These are phyloP conservation scores for Scaptodrosophila lebanonensis DNA, from an alignment of 1,140 invertebrate genomes.

Conservation along the genomic window DNA sequence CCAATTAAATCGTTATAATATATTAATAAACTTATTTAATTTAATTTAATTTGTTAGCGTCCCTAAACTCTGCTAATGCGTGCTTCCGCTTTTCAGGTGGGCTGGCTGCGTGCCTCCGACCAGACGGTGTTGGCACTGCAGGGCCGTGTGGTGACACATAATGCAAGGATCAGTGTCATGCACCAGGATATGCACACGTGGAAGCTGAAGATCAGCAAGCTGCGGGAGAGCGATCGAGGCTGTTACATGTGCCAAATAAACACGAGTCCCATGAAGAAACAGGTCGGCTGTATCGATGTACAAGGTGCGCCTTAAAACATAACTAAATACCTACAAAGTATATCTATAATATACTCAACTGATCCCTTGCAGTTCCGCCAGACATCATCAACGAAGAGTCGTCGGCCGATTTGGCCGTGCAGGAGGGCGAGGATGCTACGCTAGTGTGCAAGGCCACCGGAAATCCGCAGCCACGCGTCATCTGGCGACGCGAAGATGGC, in stretches of 20 bases:
- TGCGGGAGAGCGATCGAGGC: slow-evolving; percentile 85
- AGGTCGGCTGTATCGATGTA: slow-evolving; percentile 91
- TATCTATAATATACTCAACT: too few relatives aligned
- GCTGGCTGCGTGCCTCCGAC: slow-evolving; percentile 93
- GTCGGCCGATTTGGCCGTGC: slow-evolving; percentile 85
- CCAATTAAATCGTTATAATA: too few relatives aligned
- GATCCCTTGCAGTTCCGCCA: slow-evolving; percentile 82
- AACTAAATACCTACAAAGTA: too few relatives aligned
- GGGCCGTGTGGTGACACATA: slow-evolving; percentile 92
- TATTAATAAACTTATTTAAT: background rate
- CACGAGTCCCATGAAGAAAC: slow-evolving; percentile 91
- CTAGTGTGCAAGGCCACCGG: slow-evolving; percentile 88
- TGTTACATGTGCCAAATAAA: slow-evolving; percentile 94
- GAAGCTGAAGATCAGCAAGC: slow-evolving; percentile 86
- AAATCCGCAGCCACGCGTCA: slow-evolving; percentile 84
- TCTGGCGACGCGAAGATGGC: slow-evolving; percentile 84
- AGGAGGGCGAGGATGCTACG: slow-evolving; percentile 89
- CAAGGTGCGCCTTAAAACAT: too few relatives aligned
- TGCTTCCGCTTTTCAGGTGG: slow-evolving; percentile 88
- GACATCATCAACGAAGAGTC: slow-evolving; percentile 87
- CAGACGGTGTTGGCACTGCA: slow-evolving; percentile 92
- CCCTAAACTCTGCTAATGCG: background rate
- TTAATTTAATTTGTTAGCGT: background rate
- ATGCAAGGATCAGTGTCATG: slow-evolving; percentile 86
- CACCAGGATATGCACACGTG: slow-evolving; percentile 85